phyloP scores from a whole-genome alignment of 2,888 invertebrate genomes.

The Troides helena region DNA sequence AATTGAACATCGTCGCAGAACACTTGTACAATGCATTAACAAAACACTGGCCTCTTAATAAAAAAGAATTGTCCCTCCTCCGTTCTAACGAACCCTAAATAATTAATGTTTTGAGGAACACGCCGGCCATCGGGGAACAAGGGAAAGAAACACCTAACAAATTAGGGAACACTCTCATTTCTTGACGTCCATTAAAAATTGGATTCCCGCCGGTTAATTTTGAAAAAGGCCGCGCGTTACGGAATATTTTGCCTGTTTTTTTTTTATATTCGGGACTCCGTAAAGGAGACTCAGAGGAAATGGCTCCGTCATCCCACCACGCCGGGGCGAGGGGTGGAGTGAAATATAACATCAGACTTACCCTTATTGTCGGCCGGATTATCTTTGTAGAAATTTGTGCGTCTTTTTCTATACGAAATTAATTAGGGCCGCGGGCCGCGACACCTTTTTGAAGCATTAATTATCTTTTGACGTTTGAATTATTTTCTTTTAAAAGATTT shows the following conservation, averaged over 20 bases:
- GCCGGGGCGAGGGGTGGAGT: slow-evolving; percentile 19
- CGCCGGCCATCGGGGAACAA: slow-evolving; percentile 3
- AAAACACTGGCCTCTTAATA: slow-evolving; percentile 3
- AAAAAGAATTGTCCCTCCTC: slow-evolving; percentile 9
- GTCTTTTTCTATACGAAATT: slow-evolving; percentile 29
- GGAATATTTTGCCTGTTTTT: slow-evolving; percentile 9
- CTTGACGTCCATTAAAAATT: slow-evolving; percentile 30
- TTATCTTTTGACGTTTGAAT: slow-evolving; percentile 4
- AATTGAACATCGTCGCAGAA: not conserved
- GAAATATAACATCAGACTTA: slow-evolving; percentile 30
- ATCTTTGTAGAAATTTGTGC: slow-evolving; percentile 30
- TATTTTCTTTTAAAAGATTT: not conserved
- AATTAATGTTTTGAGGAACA: slow-evolving; percentile 20
- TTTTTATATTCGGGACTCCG: slow-evolving; percentile 22
- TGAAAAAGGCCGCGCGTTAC: slow-evolving; percentile 14
- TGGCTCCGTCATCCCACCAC: slow-evolving; percentile 29
- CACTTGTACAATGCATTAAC: slow-evolving; percentile 7
- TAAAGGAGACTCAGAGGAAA: slow-evolving; percentile 28
- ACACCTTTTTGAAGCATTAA: slow-evolving; percentile 17
- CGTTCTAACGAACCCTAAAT: slow-evolving; percentile 16
- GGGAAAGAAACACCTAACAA: slow-evolving; percentile 23
- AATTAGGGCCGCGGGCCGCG: slow-evolving; percentile 16
- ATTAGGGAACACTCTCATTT: slow-evolving; percentile 26
- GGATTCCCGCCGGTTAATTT: slow-evolving; percentile 28
- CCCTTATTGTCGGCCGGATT: slow-evolving; percentile 30